phyloP scores from a whole-genome alignment of 2,888 invertebrate genomes.

The Hydrotaea diabolus region DNA sequence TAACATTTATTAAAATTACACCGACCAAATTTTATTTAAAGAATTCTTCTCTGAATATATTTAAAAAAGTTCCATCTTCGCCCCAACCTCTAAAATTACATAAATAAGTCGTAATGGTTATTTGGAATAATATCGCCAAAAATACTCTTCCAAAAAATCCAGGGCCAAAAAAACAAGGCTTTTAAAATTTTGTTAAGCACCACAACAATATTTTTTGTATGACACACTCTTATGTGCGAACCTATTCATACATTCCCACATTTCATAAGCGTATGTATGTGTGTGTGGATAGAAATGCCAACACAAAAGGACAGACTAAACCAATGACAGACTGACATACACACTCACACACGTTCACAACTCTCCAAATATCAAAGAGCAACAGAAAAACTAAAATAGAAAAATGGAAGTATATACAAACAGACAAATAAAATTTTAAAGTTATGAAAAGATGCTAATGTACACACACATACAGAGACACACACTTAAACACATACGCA shows the following conservation, averaged over 20 bases:
- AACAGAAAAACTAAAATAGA: background rate
- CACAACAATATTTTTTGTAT: too few relatives aligned
- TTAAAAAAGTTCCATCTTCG: too few relatives aligned
- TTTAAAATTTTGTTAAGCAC: too few relatives aligned
- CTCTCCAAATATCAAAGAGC: background rate
- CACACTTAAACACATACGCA: background rate
- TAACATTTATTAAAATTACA: too few relatives aligned
- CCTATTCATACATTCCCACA: background rate
- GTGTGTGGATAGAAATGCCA: background rate
- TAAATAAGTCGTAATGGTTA: too few relatives aligned
- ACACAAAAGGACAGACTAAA: background rate
- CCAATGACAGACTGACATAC: background rate
- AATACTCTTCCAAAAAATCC: too few relatives aligned
- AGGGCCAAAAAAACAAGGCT: too few relatives aligned
- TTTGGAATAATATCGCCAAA: too few relatives aligned
- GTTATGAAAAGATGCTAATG: constrained; percentile 39
- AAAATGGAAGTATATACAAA: constrained; percentile 1
- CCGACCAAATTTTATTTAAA: too few relatives aligned
- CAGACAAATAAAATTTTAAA: background rate
- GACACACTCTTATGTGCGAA: too few relatives aligned
- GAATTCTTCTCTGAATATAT: too few relatives aligned
- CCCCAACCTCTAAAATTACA: too few relatives aligned
- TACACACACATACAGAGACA: background rate
- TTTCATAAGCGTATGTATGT: background rate
- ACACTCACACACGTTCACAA: background rate